Percentiles rank a stretch among this genome's conserved stretches.
phyloP scores from a whole-genome alignment of 92 coral and sea anemone genomes.

The Palythoa heliodiscus region DNA sequence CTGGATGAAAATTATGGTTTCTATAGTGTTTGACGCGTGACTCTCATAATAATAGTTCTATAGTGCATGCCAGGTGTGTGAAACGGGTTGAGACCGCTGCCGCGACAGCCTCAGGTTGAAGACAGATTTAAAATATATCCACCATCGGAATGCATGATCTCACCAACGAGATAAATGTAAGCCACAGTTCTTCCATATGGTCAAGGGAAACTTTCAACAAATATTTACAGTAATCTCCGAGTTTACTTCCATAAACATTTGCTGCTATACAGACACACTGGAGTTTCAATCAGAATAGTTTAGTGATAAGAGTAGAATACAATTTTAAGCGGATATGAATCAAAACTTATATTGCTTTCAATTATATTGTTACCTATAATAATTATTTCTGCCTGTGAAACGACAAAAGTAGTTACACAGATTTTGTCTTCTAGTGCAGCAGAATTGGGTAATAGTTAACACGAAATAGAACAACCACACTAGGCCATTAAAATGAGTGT shows the following conservation, averaged over 20 bases:
- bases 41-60: not conserved
- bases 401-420: too few species aligned
- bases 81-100: slow-evolving; percentile 15
- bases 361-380: too few species aligned
- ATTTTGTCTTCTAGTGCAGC: too few species aligned
- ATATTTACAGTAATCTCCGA: not conserved
- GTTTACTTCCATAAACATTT: not conserved
- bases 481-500: too few species aligned
- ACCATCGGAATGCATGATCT: slow-evolving; percentile 11
- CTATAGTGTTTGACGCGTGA: not conserved
- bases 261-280: not conserved
- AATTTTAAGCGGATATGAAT: slow-evolving; percentile 11
- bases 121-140: not conserved
- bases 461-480: too few species aligned
- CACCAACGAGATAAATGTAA: not conserved
- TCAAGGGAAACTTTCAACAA: not conserved
- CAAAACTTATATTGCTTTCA: too few species aligned
- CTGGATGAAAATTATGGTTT: not conserved
- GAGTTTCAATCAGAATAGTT: not conserved
- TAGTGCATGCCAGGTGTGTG: slow-evolving; percentile 35
- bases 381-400: too few species aligned
- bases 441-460: too few species aligned
- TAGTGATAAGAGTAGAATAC: not conserved
- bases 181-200: not conserved
- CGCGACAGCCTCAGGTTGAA: not conserved